Conservation (phyloP, 2,113 vertebrate genomes). For the Anoplopoma fimbria region DNA sequence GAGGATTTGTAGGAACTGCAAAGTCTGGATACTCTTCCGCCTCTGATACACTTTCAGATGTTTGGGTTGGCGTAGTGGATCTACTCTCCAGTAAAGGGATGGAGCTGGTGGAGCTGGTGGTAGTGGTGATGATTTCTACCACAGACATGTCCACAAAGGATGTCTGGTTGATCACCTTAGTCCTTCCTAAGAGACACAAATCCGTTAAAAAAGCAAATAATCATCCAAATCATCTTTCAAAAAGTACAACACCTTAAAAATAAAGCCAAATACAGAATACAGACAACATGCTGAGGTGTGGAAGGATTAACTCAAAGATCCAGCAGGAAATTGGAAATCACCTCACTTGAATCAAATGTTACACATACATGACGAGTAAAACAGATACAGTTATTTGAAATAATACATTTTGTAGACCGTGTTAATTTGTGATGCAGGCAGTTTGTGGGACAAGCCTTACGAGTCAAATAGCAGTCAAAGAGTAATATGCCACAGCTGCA, state of each 20-base stretch:
- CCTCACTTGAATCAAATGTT: not conserved
- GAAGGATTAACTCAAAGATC: not conserved
- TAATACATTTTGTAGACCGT: not conserved
- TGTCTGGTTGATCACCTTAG: conserved; percentile 67
- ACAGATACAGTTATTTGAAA: not conserved
- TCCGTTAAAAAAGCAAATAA: not conserved
- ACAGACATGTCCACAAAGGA: conserved; percentile 79
- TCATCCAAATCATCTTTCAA: not conserved
- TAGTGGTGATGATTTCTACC: conserved; percentile 43
- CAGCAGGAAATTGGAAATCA: not conserved
- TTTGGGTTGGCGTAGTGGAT: conserved; percentile 14
- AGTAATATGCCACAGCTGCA: not conserved
- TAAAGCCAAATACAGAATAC: not conserved
- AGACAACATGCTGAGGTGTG: not conserved
- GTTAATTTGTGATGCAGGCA: not conserved
- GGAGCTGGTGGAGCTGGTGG: conserved; percentile 29
- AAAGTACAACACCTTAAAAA: not conserved
- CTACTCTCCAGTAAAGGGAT: conserved; percentile 58
- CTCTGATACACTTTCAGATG: conserved; percentile 37
- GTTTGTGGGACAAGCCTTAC: not conserved
- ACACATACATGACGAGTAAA: not conserved
- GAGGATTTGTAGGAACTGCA: conserved; percentile 40
- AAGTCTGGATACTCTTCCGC: conserved; percentile 39
- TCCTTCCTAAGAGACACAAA: conserved; percentile 71
- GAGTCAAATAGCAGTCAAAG: not conserved